phyloP scores from a whole-genome alignment of 2,797 vertebrate genomes.

The Onychomys leucogaster region DNA sequence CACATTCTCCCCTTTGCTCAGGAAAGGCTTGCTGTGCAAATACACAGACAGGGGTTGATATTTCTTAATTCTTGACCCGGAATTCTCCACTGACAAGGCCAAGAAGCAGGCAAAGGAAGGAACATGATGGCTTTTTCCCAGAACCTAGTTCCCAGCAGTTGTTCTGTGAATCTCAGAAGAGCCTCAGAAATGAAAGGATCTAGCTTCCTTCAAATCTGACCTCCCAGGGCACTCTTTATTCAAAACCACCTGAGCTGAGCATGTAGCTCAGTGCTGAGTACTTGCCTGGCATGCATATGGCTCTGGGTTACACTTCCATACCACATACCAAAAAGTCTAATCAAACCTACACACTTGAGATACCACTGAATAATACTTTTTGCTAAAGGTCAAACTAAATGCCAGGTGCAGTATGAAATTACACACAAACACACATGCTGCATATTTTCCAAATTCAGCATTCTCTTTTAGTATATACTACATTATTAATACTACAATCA shows the following conservation, averaged over 20 bases:
- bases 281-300: background rate
- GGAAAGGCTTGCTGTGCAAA: conserved; percentile 31
- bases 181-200: background rate
- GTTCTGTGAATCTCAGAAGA: conserved; percentile 24
- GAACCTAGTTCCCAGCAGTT: background rate
- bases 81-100: conserved; percentile 26
- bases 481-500: background rate
- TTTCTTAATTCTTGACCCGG: conserved; percentile 58
- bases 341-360: background rate
- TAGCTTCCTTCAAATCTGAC: background rate
- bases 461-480: background rate
- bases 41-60: conserved; percentile 3
- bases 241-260: background rate
- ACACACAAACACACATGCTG: background rate
- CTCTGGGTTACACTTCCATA: background rate
- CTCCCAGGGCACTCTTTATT: background rate
- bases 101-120: conserved; percentile 48
- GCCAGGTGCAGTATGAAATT: background rate
- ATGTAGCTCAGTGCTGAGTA: background rate
- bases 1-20: conserved; percentile 44
- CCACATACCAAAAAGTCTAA: background rate
- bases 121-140: conserved; percentile 26
- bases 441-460: background rate
- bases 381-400: background rate
- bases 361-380: background rate